Evolutionary conservation across 2,888 invertebrate species (phyloP).

Genomic region (Notocelia uddmanniana): DNA sequence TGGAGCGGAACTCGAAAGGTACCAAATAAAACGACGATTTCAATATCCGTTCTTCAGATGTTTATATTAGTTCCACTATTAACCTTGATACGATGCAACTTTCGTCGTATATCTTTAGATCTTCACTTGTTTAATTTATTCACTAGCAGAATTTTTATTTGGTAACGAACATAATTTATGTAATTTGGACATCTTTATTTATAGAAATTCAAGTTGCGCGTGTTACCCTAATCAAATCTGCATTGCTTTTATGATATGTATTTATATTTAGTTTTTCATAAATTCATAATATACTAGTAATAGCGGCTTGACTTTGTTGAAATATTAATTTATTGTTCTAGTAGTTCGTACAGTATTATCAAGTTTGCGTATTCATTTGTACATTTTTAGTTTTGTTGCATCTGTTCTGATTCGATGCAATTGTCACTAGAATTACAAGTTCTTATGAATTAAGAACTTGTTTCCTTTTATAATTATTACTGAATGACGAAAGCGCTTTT

Average conservation of each 20-base stretch:
- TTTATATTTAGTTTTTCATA: conserved; percentile 6
- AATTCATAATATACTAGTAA: too few species aligned
- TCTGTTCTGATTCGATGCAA: conserved; percentile 17
- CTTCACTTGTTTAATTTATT: conserved; percentile 41
- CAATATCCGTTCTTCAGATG: conserved; percentile 35
- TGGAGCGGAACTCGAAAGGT: conserved; percentile 12
- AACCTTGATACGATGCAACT: conserved; percentile 37
- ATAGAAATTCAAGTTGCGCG: conserved; percentile 16
- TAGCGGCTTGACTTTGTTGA: not conserved
- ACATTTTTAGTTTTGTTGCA: not conserved
- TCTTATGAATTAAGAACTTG: not conserved
- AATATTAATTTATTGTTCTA: too few species aligned
- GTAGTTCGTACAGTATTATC: not conserved
- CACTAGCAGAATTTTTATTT: conserved; percentile 40
- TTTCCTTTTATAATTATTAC: conserved; percentile 3
- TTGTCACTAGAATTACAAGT: conserved; percentile 11
- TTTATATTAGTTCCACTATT: conserved; percentile 36
- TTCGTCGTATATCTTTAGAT: conserved; percentile 31
- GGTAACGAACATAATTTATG: conserved; percentile 36
- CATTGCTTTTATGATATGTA: conserved; percentile 17
- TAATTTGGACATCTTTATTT: conserved; percentile 36
- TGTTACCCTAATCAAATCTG: conserved; percentile 18
- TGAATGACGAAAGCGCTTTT: not conserved
- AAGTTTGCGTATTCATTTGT: not conserved
- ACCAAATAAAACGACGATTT: conserved; percentile 20